Evolutionary conservation across 1,140 invertebrate genomes (phyloP).

Genomic region (Rhyacophila brunnea): DNA sequence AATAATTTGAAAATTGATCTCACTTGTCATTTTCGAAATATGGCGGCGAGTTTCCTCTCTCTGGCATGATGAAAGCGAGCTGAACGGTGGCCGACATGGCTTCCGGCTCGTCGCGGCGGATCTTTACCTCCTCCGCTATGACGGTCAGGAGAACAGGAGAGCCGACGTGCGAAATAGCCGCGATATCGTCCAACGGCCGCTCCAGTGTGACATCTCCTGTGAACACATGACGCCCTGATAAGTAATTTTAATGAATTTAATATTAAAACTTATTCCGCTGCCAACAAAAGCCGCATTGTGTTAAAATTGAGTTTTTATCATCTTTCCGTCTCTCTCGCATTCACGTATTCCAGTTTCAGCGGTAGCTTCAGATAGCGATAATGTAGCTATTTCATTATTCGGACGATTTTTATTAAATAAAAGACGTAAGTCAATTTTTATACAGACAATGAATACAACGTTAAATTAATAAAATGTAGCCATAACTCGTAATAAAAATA

Average conservation of each 20-base stretch:
- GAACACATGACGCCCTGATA: conserved; percentile 30
- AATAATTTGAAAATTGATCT: conserved; percentile 39
- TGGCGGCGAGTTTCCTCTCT: conserved; percentile 70
- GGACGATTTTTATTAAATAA: too few species aligned
- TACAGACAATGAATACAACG: too few species aligned
- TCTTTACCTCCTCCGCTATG: conserved; percentile 78
- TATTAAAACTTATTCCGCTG: neutral
- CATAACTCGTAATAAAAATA: too few species aligned
- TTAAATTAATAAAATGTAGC: too few species aligned
- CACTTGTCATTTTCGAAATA: conserved; percentile 78
- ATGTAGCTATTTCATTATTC: too few species aligned
- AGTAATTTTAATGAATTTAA: neutral
- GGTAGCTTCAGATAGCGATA: too few species aligned
- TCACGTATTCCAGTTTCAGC: too few species aligned
- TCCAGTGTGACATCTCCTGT: conserved; percentile 73
- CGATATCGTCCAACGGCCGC: conserved; percentile 71
- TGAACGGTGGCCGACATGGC: conserved; percentile 75
- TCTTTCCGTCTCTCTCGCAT: too few species aligned
- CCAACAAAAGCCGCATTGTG: too few species aligned
- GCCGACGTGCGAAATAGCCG: conserved; percentile 70
- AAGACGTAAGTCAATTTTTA: too few species aligned
- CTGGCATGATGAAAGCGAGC: conserved; percentile 75
- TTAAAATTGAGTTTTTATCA: too few species aligned
- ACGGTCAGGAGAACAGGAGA: conserved; percentile 79
- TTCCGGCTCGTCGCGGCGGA: conserved; percentile 67